Percentiles rank a stretch among this genome's conserved stretches.
Conservation (phyloP, 2,888 invertebrate species). For the Meliscaeva auricollis region DNA sequence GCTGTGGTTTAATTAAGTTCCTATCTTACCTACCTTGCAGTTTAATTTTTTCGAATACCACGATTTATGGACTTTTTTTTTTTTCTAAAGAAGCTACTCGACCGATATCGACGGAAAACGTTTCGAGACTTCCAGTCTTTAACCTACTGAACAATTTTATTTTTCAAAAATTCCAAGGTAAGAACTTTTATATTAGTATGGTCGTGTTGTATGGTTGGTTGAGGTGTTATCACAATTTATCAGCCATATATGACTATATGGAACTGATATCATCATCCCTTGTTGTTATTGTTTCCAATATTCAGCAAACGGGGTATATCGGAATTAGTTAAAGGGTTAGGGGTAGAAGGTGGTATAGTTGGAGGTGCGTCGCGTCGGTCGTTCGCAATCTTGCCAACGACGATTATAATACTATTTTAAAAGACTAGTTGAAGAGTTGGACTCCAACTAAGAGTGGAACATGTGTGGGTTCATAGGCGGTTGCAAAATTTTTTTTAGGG, state of each 20-base stretch:
- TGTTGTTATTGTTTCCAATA: slow-evolving; percentile 55
- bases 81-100: neutral
- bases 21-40: slow-evolving; percentile 7
- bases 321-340: slow-evolving; percentile 20
- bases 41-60: neutral
- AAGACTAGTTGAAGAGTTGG: slow-evolving; percentile 18
- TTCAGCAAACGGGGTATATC: neutral
- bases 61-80: neutral
- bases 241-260: slow-evolving; percentile 45
- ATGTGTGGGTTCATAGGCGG: neutral
- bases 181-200: neutral
- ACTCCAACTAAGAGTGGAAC: neutral
- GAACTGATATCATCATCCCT: slow-evolving; percentile 59
- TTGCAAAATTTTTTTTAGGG: neutral
- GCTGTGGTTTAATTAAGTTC: neutral
- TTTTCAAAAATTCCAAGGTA: neutral
- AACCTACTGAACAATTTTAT: slow-evolving; percentile 38
- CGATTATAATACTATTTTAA: slow-evolving; percentile 13
- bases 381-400: slow-evolving; percentile 29
- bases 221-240: slow-evolving; percentile 64
- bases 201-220: neutral
- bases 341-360: slow-evolving; percentile 3
- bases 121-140: slow-evolving; percentile 39
- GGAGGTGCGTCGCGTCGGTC: slow-evolving; percentile 54
- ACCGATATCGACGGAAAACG: slow-evolving; percentile 7